Conservation (phyloP, 2,888 invertebrate genomes). For the Anthrax anthrax region DNA sequence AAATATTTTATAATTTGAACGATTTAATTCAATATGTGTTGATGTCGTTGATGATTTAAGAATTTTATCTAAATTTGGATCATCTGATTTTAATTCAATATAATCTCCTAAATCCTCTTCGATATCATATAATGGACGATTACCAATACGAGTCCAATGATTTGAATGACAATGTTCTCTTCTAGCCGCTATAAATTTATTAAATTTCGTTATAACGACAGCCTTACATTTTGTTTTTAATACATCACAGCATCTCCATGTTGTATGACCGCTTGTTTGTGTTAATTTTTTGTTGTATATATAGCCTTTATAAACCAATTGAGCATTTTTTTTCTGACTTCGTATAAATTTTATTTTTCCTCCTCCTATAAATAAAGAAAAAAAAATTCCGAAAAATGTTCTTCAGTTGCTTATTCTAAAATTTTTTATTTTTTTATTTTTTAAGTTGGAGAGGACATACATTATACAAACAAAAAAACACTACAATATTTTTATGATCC, state of each 20-base stretch:
- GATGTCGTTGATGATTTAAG: conserved; percentile 16
- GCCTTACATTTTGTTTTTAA: conserved; percentile 33
- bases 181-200: conserved; percentile 24
- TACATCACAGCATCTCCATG: conserved; percentile 34
- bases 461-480: too few relatives aligned
- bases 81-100: conserved; percentile 26
- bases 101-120: conserved; percentile 33
- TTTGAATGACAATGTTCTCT: conserved; percentile 29
- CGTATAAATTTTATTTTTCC: conserved; percentile 31
- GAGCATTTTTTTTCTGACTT: conserved; percentile 36
- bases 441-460: too few relatives aligned
- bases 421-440: too few relatives aligned
- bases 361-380: conserved; percentile 11
- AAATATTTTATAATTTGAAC: conserved; percentile 26
- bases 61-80: conserved; percentile 24
- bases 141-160: conserved; percentile 27
- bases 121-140: conserved; percentile 26
- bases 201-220: conserved; percentile 32
- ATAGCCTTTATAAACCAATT: conserved; percentile 31
- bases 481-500: not conserved
- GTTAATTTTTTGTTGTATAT: conserved; percentile 36
- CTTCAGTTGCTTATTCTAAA: not conserved
- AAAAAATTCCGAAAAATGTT: not conserved
- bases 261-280: conserved; percentile 34
- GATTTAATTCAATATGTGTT: conserved; percentile 27